phyloP scores from a whole-genome alignment of 2,797 vertebrate species.

The Echiichthys vipera region DNA sequence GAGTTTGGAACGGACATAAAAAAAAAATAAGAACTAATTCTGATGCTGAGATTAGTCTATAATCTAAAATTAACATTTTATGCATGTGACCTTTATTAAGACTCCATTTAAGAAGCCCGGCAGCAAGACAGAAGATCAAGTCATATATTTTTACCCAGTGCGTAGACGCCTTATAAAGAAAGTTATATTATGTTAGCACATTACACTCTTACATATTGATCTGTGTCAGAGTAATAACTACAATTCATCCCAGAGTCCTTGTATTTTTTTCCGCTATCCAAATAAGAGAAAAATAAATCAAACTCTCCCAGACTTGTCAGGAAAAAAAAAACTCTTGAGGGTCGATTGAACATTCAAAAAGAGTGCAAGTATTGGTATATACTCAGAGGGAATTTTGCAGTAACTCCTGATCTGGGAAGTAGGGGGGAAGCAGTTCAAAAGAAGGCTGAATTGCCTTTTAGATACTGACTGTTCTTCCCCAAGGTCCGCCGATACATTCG shows the following conservation, averaged over 20 bases:
- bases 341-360: slow-evolving; percentile 37
- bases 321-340: slow-evolving; percentile 26
- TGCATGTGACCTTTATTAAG: not conserved
- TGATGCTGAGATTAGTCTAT: not conserved
- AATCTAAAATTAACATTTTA: slow-evolving; percentile 5
- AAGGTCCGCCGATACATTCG: slow-evolving; percentile 14
- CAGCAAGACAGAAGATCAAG: not conserved
- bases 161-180: not conserved
- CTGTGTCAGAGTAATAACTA: slow-evolving; percentile 10
- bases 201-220: slow-evolving; percentile 8
- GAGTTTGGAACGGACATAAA: not conserved
- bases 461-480: slow-evolving; percentile 28
- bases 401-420: slow-evolving; percentile 14
- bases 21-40: slow-evolving; percentile 1
- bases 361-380: slow-evolving; percentile 19
- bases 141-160: not conserved
- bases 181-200: slow-evolving; percentile 3
- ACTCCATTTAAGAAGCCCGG: not conserved
- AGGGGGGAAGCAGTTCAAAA: slow-evolving; percentile 36
- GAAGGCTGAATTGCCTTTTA: slow-evolving; percentile 1
- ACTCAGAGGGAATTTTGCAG: slow-evolving; percentile 15
- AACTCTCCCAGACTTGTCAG: slow-evolving; percentile 6
- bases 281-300: slow-evolving; percentile 19
- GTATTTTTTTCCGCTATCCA: slow-evolving; percentile 3
- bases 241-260: slow-evolving; percentile 12